Evolutionary conservation across 2,113 vertebrate genomes (phyloP).

Genomic region (Chitala chitala): DNA sequence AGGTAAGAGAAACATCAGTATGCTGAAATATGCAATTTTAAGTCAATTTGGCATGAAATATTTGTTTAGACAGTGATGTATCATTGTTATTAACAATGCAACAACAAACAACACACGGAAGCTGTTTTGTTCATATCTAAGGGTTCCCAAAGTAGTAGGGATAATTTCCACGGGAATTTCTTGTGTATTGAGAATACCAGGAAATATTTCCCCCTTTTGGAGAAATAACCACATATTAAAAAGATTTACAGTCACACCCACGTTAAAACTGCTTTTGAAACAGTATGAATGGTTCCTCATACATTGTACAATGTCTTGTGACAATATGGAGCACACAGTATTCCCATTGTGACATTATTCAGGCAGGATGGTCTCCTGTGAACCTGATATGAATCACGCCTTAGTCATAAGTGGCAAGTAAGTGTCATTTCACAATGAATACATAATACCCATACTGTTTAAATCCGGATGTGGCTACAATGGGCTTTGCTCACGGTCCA

Average conservation of each 20-base stretch:
- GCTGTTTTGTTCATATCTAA: no score
- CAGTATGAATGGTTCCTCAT: background rate
- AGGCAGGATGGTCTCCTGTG: background rate
- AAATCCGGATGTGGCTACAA: background rate
- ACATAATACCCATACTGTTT: background rate
- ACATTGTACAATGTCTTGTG: background rate
- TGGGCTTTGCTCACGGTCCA: background rate
- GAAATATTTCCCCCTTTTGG: no score
- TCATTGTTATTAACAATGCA: no score
- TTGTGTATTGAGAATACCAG: no score
- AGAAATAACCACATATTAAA: no score
- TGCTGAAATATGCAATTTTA: no score
- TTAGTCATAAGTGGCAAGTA: slow-evolving; percentile 8
- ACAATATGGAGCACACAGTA: background rate
- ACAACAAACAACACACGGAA: no score
- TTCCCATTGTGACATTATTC: background rate
- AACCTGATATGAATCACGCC: slow-evolving; percentile 18
- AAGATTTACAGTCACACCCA: background rate
- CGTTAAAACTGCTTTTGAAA: background rate
- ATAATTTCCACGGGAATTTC: no score
- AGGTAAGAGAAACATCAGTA: no score
- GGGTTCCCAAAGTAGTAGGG: no score
- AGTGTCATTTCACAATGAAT: slow-evolving; percentile 19
- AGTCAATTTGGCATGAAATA: no score
- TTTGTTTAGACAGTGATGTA: no score